These are phyloP conservation scores for Trichosurus vulpecula DNA, from an alignment of 2,797 vertebrate genomes.

Conservation along the genomic window DNA sequence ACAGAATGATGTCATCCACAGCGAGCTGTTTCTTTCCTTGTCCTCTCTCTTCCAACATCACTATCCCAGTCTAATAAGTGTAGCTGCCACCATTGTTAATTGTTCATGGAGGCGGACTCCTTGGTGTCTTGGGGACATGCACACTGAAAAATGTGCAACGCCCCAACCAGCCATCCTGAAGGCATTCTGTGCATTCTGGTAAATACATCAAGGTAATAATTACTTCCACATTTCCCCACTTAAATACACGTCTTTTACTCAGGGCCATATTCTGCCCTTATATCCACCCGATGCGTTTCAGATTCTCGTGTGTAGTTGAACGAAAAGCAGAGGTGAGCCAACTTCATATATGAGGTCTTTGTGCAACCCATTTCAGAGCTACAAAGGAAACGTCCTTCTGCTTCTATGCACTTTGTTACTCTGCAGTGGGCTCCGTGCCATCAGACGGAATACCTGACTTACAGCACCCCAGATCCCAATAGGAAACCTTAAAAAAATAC, in stretches of 20 bases:
- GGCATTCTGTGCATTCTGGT: slow-evolving; percentile 71
- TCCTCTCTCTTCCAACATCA: slow-evolving; percentile 61
- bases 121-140: slow-evolving; percentile 18
- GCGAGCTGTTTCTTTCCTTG: slow-evolving; percentile 23
- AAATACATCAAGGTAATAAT: slow-evolving; percentile 68
- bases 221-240: slow-evolving; percentile 67
- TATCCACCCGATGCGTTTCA: slow-evolving; percentile 62
- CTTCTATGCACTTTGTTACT: slow-evolving; percentile 47
- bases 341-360: slow-evolving; percentile 71
- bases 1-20: neutral
- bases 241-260: slow-evolving; percentile 68
- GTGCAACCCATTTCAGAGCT: slow-evolving; percentile 64
- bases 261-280: slow-evolving; percentile 66
- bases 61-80: slow-evolving; percentile 35
- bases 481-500: slow-evolving; percentile 70
- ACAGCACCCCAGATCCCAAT: slow-evolving; percentile 67
- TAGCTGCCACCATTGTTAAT: slow-evolving; percentile 22
- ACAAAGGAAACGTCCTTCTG: slow-evolving; percentile 63
- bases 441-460: slow-evolving; percentile 65
- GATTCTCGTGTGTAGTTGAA: slow-evolving; percentile 63
- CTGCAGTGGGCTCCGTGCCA: slow-evolving; percentile 58
- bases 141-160: slow-evolving; percentile 63
- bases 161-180: slow-evolving; percentile 61
- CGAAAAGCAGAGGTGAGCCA: slow-evolving; percentile 73
- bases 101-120: slow-evolving; percentile 33